Evolutionary conservation across 2,888 invertebrate species (phyloP), one percentile per base, ranked within the genome.

Genomic region (Tachina lurida): DNA sequence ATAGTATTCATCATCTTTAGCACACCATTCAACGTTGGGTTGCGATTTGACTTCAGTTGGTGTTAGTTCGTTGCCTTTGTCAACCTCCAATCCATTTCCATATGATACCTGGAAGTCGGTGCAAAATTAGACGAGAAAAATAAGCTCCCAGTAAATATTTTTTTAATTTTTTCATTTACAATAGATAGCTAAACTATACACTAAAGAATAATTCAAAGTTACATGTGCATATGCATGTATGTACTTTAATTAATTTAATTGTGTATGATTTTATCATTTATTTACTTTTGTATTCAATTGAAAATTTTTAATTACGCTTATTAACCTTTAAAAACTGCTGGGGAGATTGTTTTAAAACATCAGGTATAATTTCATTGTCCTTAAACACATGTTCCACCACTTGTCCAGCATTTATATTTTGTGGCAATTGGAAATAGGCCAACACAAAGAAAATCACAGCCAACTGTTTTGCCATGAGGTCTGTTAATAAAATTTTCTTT

Each of bases 1-100:
- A 68, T 90, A 89, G 80, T 88, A 89, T 13, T 82, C 67, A 17
- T 80, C 67, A 56, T 83, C 75, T 49, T 90, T 87, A 2, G 87
- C 87, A 1, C 70, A 41, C 88, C 89, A 91, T 56, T 85, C 87
- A 0, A 91, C 84, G n/a, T 79, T 84, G 1, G 91, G 90, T 58
- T 84, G 84, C 43, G 88, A 76, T 65, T 89, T 88, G 0, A 90
- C 90, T 88, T 95, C 94, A 0, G 95, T 95, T 0, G 96, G 96
- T 0, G 96, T 96, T 84, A 96, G 91, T 87, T 94, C 95, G 89
- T 95, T 95, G 49, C 96, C 97, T 73, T 95, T 87, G 39, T 90
- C 87, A 10, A 94, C 95, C 22, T 90, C 91, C 1, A 93, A 92
- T 1, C 94, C 94, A 13, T 87, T 88, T 5, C 84, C 78, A 78